Evolutionary conservation across 2,113 vertebrate genomes (phyloP).

Genomic region (Myrmecophaga tridactyla): DNA sequence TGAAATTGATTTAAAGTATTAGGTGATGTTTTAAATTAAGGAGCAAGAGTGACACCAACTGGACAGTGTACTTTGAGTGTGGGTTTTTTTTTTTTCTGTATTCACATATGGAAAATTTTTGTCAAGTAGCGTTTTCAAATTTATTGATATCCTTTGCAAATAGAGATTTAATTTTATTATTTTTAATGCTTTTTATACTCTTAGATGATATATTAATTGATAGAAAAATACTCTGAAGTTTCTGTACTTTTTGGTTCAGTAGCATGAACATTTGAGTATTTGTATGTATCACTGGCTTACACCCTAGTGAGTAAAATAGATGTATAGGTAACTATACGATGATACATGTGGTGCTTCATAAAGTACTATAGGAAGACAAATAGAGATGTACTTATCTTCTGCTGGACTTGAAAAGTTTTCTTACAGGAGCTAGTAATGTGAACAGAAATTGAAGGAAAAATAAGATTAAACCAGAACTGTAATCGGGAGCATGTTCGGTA

Average conservation of each 20-base stretch:
- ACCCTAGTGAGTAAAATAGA: not conserved
- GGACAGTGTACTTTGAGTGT: not conserved
- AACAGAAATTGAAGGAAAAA: not conserved
- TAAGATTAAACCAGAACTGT: not conserved
- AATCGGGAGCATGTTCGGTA: not conserved
- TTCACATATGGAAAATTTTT: not conserved
- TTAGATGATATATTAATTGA: not conserved
- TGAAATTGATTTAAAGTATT: not conserved
- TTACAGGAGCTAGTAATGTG: not conserved
- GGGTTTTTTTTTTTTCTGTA: not conserved
- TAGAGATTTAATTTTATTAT: not conserved
- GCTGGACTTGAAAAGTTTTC: not conserved
- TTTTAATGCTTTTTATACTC: not conserved
- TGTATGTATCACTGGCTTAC: not conserved
- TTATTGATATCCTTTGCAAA: not conserved
- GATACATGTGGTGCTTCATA: not conserved
- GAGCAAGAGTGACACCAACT: not conserved
- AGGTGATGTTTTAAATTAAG: constrained; percentile 4
- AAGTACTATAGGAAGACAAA: not conserved
- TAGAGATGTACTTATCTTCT: not conserved
- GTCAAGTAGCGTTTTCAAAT: not conserved
- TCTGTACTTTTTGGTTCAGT: not conserved
- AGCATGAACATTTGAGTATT: not conserved
- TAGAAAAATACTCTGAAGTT: not conserved
- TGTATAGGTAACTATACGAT: not conserved